A percentile compares a stretch with the other conserved stretches of the same genome.
phyloP scores from a whole-genome alignment of 2,888 invertebrate genomes.

The Drosophila lacicola region DNA sequence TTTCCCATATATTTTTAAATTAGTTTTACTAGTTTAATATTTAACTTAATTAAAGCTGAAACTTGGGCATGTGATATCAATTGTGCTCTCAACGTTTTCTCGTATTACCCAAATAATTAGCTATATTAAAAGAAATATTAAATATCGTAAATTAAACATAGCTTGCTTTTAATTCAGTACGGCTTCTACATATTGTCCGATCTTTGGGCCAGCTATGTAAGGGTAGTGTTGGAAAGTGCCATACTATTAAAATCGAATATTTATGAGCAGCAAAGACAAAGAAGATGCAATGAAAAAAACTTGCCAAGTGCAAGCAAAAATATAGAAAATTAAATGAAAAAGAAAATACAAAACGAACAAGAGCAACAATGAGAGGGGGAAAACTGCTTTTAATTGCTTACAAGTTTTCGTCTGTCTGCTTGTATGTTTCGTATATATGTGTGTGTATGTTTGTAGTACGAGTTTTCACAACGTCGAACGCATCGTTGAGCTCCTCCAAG shows the following conservation, averaged over 20 bases:
- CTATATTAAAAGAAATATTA: too few relatives aligned
- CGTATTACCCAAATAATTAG: too few relatives aligned
- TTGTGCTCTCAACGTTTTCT: too few relatives aligned
- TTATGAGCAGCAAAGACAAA: slow-evolving; percentile 43
- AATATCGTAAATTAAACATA: too few relatives aligned
- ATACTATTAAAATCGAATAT: slow-evolving; percentile 54
- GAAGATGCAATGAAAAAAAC: slow-evolving; percentile 10
- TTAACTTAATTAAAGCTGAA: too few relatives aligned
- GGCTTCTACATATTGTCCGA: background rate
- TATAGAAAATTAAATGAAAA: slow-evolving; percentile 4
- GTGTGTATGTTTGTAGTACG: slow-evolving; percentile 11
- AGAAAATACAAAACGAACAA: slow-evolving; percentile 17
- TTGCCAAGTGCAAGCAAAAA: slow-evolving; percentile 18
- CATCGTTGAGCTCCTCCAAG: slow-evolving; percentile 45
- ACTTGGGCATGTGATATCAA: too few relatives aligned
- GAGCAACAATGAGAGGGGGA: slow-evolving; percentile 7
- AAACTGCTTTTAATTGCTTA: slow-evolving; percentile 55
- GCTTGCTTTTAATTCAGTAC: too few relatives aligned
- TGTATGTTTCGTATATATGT: slow-evolving; percentile 1
- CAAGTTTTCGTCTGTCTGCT: slow-evolving; percentile 37
- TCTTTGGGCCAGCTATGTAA: background rate
- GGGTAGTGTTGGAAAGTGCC: background rate
- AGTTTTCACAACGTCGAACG: slow-evolving; percentile 42
- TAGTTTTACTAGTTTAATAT: too few relatives aligned
- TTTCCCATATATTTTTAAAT: too few relatives aligned